These are phyloP conservation scores for Ooceraea biroi DNA, from an alignment of 1,140 invertebrate species.

Conservation along the genomic window DNA sequence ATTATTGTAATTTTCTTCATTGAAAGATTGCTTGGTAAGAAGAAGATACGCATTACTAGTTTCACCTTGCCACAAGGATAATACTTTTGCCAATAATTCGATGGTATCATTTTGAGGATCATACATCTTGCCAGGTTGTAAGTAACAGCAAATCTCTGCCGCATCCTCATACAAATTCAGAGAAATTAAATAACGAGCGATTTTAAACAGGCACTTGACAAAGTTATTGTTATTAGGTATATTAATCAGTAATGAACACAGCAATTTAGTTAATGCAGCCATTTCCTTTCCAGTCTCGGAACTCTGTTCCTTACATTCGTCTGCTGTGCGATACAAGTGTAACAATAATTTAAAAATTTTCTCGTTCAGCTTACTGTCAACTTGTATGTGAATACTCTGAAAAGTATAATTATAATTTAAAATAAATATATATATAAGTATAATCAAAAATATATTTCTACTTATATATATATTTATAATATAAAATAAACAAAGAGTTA, in stretches of 20 bases:
- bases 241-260: constrained; percentile 70
- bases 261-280: constrained; percentile 51
- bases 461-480: background rate
- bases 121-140: constrained; percentile 59
- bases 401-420: constrained; percentile 50
- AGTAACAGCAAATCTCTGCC: constrained; percentile 64
- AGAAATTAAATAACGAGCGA: constrained; percentile 69
- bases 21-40: constrained; percentile 23
- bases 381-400: constrained; percentile 33
- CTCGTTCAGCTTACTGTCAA: constrained; percentile 56
- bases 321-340: constrained; percentile 68
- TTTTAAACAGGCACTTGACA: constrained; percentile 74
- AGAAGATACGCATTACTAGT: constrained; percentile 30
- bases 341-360: constrained; percentile 75
- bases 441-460: background rate
- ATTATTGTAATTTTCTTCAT: constrained; percentile 25
- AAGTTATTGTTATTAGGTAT: constrained; percentile 72
- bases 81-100: constrained; percentile 60
- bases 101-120: constrained; percentile 7
- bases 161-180: constrained; percentile 74
- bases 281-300: constrained; percentile 61
- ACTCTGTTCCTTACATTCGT: constrained; percentile 67
- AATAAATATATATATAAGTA: no score
- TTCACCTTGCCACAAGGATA: constrained; percentile 53
- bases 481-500: constrained; percentile 25